Percentiles rank a stretch among this genome's conserved stretches.
phyloP scores from a whole-genome alignment of 64 coral and sea anemone genomes.

The Orbicella faveolata region DNA sequence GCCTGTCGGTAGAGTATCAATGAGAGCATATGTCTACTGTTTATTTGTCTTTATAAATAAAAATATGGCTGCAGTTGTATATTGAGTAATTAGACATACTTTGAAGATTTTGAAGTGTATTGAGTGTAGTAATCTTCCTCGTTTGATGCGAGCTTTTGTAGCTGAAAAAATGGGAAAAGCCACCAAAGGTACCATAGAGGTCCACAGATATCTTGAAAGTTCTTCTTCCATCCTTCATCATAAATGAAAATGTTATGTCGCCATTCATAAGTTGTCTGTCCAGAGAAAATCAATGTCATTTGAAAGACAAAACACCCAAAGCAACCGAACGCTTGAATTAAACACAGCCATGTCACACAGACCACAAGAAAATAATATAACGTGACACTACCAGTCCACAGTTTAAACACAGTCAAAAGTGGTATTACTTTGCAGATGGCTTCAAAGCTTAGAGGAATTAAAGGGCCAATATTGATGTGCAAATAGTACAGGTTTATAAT shows the following conservation, averaged over 20 bases:
- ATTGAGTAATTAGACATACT: constrained; percentile 13
- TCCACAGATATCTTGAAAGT: constrained; percentile 70
- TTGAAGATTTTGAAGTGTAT: constrained; percentile 22
- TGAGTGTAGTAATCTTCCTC: constrained; percentile 27
- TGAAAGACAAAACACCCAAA: constrained; percentile 68
- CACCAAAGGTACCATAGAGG: constrained; percentile 77
- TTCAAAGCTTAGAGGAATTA: constrained; percentile 80
- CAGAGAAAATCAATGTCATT: constrained; percentile 63
- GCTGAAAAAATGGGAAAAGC: constrained; percentile 64
- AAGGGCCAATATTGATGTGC: constrained; percentile 42
- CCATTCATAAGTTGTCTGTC: constrained; percentile 93
- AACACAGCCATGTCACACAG: constrained; percentile 73
- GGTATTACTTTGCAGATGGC: constrained; percentile 65
- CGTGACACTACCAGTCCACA: constrained; percentile 69
- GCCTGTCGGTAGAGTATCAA: no score
- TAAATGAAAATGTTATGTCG: constrained; percentile 65
- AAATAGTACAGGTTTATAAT: constrained; percentile 78
- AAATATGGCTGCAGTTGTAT: not conserved
- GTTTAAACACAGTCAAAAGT: constrained; percentile 81
- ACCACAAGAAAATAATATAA: constrained; percentile 66
- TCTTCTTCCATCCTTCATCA: constrained; percentile 76
- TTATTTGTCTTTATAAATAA: no score
- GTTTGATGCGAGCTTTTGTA: not conserved
- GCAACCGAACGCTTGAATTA: constrained; percentile 77
- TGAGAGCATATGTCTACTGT: no score